Percentiles rank a stretch among this genome's conserved stretches.
phyloP scores from a whole-genome alignment of 1,140 invertebrate genomes.

The Zaprionus kolodkinae region DNA sequence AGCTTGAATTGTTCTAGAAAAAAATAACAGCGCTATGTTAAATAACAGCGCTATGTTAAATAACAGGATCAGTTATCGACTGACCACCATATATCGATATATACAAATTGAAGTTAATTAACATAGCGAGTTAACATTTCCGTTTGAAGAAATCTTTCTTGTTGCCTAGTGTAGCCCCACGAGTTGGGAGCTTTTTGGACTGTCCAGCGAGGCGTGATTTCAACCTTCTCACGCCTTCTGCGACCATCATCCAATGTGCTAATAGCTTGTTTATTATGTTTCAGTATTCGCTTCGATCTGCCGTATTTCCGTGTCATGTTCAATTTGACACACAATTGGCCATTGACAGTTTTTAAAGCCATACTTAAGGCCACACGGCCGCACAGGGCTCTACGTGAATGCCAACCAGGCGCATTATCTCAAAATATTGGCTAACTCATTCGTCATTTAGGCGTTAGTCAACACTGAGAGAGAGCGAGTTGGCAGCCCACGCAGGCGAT shows the following conservation, averaged over 20 bases:
- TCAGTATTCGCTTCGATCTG: conserved; percentile 25
- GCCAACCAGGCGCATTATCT: conserved; percentile 53
- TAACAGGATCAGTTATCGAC: no score
- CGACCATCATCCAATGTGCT: conserved; percentile 51
- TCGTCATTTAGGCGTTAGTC: conserved; percentile 67
- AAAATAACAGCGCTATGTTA: no score
- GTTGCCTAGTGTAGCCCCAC: conserved; percentile 22
- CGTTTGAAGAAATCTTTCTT: no score
- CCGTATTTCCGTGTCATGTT: conserved; percentile 53
- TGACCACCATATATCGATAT: no score
- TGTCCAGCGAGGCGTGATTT: conserved; percentile 41
- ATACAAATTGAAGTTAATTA: no score
- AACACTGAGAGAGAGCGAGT: conserved; percentile 10
- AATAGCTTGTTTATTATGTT: conserved; percentile 75
- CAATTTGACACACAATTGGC: conserved; percentile 56
- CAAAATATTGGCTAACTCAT: conserved; percentile 65
- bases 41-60: no score
- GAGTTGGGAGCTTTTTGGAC: conserved; percentile 1
- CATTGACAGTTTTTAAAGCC: conserved; percentile 58
- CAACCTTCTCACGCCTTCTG: conserved; percentile 29
- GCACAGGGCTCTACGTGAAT: conserved; percentile 35
- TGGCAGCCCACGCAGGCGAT: conserved; percentile 38
- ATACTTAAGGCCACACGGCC: conserved; percentile 9
- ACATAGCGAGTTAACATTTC: no score
- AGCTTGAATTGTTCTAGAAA: no score